Conservation (phyloP, 1,140 invertebrate species). For the Tetragnatha versicolor region DNA sequence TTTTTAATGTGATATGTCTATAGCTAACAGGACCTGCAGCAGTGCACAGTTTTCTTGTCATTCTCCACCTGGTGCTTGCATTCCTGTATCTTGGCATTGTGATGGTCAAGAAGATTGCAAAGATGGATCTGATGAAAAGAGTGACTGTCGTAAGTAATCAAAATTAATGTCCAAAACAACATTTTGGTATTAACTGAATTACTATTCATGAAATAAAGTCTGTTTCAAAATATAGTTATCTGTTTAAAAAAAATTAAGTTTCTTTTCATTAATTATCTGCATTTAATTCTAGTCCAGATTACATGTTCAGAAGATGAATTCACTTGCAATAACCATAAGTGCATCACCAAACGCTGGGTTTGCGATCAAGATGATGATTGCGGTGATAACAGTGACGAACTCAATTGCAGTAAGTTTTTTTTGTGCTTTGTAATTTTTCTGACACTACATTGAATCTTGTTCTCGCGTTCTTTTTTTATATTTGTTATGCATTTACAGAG, state of each 20-base stretch:
- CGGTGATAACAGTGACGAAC: conserved; percentile 93
- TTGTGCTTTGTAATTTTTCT: too few relatives aligned
- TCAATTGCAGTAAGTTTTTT: conserved; percentile 78
- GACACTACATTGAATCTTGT: too few relatives aligned
- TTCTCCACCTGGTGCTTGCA: conserved; percentile 69
- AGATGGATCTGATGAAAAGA: conserved; percentile 58
- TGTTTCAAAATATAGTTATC: background rate
- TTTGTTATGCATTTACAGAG: background rate
- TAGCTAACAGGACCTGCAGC: conserved; percentile 70
- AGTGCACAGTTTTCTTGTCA: conserved; percentile 90
- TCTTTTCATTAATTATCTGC: background rate
- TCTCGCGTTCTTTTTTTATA: background rate
- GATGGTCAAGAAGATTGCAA: conserved; percentile 58
- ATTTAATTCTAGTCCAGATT: conserved; percentile 36
- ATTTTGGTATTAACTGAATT: background rate
- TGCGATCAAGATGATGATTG: conserved; percentile 95
- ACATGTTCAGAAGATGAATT: conserved; percentile 88
- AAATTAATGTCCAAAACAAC: background rate
- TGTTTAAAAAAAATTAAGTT: conserved; percentile 73
- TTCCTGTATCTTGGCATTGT: conserved; percentile 64
- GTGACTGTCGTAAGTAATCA: conserved; percentile 29
- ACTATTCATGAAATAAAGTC: background rate
- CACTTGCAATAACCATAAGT: conserved; percentile 90
- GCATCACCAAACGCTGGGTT: conserved; percentile 84
- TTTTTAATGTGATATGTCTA: conserved; percentile 62